Conservation (phyloP, 2,888 invertebrate species). For the Ophioninae sp. region DNA sequence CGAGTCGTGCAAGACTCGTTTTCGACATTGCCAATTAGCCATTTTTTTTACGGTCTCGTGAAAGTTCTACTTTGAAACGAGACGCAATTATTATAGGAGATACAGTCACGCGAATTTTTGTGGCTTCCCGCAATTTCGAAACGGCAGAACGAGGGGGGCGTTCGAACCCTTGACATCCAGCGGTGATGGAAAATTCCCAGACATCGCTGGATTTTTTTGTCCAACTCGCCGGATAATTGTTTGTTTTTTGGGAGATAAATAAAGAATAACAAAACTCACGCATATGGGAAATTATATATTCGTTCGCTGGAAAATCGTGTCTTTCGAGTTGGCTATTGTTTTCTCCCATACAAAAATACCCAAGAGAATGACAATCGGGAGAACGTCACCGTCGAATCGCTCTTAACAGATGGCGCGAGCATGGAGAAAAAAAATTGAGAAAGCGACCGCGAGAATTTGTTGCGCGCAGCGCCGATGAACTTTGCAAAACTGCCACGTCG, state of each 20-base stretch:
- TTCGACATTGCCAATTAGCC: neutral
- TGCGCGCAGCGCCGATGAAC: neutral
- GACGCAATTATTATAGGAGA: conserved; percentile 10
- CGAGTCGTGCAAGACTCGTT: neutral
- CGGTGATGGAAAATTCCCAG: neutral
- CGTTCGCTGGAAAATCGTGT: no score
- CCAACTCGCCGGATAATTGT: neutral
- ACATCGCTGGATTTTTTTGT: neutral
- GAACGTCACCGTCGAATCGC: neutral
- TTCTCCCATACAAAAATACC: no score
- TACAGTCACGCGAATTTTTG: conserved; percentile 11
- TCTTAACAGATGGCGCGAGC: neutral
- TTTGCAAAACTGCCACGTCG: neutral
- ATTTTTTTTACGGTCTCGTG: neutral
- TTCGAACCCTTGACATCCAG: neutral
- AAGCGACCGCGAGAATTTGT: neutral
- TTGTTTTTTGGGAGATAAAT: neutral
- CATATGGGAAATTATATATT: no score
- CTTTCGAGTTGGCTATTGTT: no score
- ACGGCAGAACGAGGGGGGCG: neutral
- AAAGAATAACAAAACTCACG: neutral
- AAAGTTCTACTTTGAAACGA: neutral
- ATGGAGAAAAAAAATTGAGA: neutral
- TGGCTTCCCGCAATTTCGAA: conserved; percentile 49
- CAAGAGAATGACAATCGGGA: neutral